Base-by-base conservation (phyloP, 2,797 vertebrate species). In the Eospalax fontanierii region DNA sequence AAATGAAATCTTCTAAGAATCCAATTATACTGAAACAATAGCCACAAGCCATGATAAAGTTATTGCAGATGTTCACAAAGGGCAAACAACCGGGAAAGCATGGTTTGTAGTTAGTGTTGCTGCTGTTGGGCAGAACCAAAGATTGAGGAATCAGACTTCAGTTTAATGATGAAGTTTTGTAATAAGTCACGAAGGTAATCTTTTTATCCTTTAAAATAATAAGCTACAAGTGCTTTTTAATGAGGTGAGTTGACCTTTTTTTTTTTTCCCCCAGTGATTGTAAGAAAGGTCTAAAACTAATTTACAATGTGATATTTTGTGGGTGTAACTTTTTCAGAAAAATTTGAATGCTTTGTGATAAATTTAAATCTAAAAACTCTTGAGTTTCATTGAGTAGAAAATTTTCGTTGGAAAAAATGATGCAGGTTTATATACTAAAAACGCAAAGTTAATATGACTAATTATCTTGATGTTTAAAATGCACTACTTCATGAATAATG, bases 21-120 rank as follows among this genome's bases (percentile, higher is more conserved):
- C 96, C 93, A 97, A 93, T 97, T 97, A 89, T 83, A 61, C 7
- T 84, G 84, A 96, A 96, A 97, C 94, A 96, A 92, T 94, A 97
- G 91, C 46, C 26, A 95, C 26, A 95, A 96, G 91, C 57, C 61
- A 66, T 59, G 5, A 14, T 43, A 50, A 94, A 94, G 35, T 96
- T 93, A 94, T 91, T 97, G 98, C 43, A 40, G n/a, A 46, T 68
- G 93, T 26, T 95, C 65, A 18, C 35, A 88, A 57, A 93, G 89
- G 86, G 63, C 85, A 90, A 63, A 91, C 70, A 87, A n/a, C n/a
- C n/a, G 14, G 28, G 43, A 86, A 73, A 95, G 87, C 81, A 74
- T 0, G 10, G 70, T 95, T 89, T 90, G 26, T 89, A 1, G 78
- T 94, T 96, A 80, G 75, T 84, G 1, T 83, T 92, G 57, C 54